phyloP scores from a whole-genome alignment of 2,797 vertebrate genomes.

The Taeniopygia guttata region DNA sequence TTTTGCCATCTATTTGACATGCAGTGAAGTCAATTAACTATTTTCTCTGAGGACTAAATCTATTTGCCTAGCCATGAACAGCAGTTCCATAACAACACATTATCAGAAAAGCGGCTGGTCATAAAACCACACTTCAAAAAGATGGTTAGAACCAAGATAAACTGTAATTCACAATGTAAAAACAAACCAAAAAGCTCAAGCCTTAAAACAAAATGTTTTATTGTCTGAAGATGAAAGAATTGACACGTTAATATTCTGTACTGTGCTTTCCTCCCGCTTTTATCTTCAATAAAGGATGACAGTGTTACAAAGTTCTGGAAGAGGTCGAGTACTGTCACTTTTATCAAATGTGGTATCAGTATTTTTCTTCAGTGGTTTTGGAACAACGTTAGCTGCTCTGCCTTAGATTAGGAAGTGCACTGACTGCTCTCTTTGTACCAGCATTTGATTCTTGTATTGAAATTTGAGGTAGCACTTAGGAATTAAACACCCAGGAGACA shows the following conservation, averaged over 20 bases:
- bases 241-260: slow-evolving; percentile 20
- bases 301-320: slow-evolving; percentile 39
- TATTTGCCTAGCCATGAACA: not conserved
- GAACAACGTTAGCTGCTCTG: not conserved
- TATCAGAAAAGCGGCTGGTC: not conserved
- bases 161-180: not conserved
- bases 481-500: not conserved
- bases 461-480: not conserved
- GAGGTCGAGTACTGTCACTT: slow-evolving; percentile 29
- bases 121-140: not conserved
- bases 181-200: not conserved
- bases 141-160: not conserved
- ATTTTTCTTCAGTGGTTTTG: not conserved
- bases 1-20: not conserved
- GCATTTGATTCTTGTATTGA: not conserved
- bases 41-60: not conserved
- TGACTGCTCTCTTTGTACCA: not conserved
- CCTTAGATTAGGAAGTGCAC: not conserved
- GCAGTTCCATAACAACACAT: not conserved
- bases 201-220: not conserved
- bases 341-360: slow-evolving; percentile 25
- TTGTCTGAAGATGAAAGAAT: not conserved
- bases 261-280: not conserved
- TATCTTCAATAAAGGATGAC: slow-evolving; percentile 43
- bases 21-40: not conserved